Conservation (phyloP, 2,113 vertebrate species). For the Elaphurus davidianus region DNA sequence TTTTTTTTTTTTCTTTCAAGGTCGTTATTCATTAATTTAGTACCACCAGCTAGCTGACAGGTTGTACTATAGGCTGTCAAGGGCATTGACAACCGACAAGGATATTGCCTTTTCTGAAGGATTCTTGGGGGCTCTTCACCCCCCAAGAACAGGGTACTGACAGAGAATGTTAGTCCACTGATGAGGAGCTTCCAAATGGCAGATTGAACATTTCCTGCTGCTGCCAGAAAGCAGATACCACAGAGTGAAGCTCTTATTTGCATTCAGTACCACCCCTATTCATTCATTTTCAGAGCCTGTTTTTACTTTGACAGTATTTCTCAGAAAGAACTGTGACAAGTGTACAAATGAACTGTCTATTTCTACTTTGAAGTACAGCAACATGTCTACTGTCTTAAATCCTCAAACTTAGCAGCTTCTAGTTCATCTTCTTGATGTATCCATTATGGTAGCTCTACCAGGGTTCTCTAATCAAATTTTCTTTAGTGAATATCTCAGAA, state of each 20-base stretch:
- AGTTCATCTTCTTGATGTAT: not conserved
- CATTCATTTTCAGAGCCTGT: slow-evolving; percentile 1
- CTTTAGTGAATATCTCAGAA: not conserved
- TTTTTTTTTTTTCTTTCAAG: not conserved
- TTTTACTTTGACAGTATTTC: not conserved
- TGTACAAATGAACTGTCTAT: not conserved
- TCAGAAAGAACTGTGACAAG: not conserved
- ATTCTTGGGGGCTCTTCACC: not conserved
- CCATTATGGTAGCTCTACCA: not conserved
- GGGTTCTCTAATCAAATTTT: not conserved
- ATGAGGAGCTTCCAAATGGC: not conserved
- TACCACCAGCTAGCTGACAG: not conserved
- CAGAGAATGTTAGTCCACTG: not conserved
- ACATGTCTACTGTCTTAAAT: not conserved
- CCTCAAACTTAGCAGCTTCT: not conserved
- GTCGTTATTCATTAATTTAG: not conserved
- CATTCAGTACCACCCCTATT: not conserved
- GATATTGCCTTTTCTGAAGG: slow-evolving; percentile 7
- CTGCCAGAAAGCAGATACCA: not conserved
- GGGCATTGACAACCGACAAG: slow-evolving; percentile 5
- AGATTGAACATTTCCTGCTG: not conserved
- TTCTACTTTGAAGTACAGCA: not conserved
- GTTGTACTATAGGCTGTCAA: not conserved
- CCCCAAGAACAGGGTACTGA: not conserved
- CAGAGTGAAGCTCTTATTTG: not conserved